Evolutionary conservation across 2,888 invertebrate genomes (phyloP).

Genomic region (Drosophila flavopinicola): DNA sequence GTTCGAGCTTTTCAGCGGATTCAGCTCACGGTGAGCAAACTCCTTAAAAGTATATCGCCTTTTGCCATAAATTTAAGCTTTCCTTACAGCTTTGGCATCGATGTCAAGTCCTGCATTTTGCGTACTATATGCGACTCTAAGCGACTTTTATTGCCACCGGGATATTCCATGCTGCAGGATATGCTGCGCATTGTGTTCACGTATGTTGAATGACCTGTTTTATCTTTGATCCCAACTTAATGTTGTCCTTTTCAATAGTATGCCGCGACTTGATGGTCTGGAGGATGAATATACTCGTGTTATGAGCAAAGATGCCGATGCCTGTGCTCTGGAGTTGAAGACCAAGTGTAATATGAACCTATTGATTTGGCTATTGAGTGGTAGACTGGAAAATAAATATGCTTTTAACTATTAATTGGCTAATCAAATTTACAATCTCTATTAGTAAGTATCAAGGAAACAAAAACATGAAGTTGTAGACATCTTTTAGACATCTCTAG

Average conservation of each 20-base stretch:
- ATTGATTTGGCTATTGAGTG: conserved; percentile 63
- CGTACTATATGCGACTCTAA: conserved; percentile 89
- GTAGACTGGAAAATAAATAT: conserved; percentile 34
- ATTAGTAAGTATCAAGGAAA: too few relatives aligned
- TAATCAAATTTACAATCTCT: not conserved
- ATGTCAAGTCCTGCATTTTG: conserved; percentile 86
- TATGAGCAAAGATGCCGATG: conserved; percentile 45
- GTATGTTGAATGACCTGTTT: conserved; percentile 83
- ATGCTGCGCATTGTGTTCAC: conserved; percentile 87
- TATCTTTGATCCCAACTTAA: not conserved
- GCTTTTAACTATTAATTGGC: not conserved
- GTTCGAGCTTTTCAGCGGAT: conserved; percentile 72
- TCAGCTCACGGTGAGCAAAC: conserved; percentile 70
- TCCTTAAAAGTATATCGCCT: fast-evolving
- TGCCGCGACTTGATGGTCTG: conserved; percentile 62
- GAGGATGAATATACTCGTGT: conserved; percentile 59
- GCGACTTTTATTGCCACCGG: conserved; percentile 86
- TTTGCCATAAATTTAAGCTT: not conserved
- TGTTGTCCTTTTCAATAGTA: conserved; percentile 7
- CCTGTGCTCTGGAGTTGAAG: conserved; percentile 51
- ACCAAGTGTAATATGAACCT: conserved; percentile 64
- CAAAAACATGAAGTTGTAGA: too few relatives aligned
- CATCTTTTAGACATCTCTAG: too few relatives aligned
- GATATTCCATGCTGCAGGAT: conserved; percentile 89
- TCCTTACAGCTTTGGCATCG: conserved; percentile 68